These are phyloP conservation scores for Eupithecia subfuscata DNA, from an alignment of 2,888 invertebrate genomes.

Conservation along the genomic window DNA sequence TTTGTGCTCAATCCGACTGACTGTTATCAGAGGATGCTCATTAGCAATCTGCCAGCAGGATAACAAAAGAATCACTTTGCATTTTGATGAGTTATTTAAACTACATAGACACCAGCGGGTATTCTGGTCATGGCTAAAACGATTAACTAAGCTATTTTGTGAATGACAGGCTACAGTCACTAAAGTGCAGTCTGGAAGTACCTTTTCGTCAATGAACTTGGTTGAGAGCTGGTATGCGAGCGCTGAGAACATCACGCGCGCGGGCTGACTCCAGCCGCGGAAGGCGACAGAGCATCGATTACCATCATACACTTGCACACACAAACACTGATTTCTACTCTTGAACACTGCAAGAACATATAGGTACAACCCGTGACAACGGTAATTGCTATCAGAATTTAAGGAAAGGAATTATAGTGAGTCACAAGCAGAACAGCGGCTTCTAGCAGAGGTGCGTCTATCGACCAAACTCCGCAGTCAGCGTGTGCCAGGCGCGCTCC, in stretches of 20 bases:
- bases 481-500: constrained; percentile 25
- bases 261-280: constrained; percentile 55
- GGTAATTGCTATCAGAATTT: constrained; percentile 49
- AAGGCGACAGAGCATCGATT: constrained; percentile 54
- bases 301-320: constrained; percentile 59
- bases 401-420: constrained; percentile 61
- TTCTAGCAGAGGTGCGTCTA: constrained; percentile 44
- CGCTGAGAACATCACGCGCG: constrained; percentile 71
- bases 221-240: constrained; percentile 76
- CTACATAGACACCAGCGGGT: background rate
- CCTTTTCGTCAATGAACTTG: constrained; percentile 76
- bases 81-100: constrained; percentile 30
- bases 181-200: constrained; percentile 36
- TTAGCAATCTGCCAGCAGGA: constrained; percentile 29
- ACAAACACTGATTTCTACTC: constrained; percentile 31
- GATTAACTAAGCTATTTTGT: background rate
- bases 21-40: constrained; percentile 26
- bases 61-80: constrained; percentile 37
- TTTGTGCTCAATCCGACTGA: constrained; percentile 15
- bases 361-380: constrained; percentile 35
- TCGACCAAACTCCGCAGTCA: constrained; percentile 56
- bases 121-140: constrained; percentile 23
- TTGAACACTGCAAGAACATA: constrained; percentile 36
- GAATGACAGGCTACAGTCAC: background rate
- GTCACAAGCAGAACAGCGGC: constrained; percentile 53